phyloP scores from a whole-genome alignment of 2,797 vertebrate genomes.

The Novumbra hubbsi region DNA sequence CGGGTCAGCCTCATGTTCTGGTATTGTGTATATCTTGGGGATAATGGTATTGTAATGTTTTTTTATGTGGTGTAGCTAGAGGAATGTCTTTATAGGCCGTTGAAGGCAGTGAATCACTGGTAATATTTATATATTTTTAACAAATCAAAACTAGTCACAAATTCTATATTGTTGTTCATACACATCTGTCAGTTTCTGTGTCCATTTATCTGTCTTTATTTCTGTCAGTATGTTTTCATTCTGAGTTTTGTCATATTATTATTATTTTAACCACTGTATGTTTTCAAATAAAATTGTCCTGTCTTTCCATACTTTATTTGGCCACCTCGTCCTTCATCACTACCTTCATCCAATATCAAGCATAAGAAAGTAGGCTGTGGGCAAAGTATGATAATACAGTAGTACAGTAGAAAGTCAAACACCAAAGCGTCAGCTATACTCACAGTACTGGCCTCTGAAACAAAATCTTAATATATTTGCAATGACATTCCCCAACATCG shows the following conservation, averaged over 20 bases:
- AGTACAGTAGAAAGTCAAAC: neutral
- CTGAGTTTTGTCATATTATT: neutral
- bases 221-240: neutral
- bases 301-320: conserved; percentile 18
- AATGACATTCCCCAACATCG: neutral
- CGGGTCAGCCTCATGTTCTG: conserved; percentile 51
- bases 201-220: neutral
- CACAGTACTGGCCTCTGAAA: conserved; percentile 9
- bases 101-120: conserved; percentile 29
- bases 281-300: conserved; percentile 13
- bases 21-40: conserved; percentile 31
- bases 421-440: neutral
- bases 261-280: neutral
- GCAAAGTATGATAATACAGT: neutral
- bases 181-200: neutral
- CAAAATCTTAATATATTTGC: conserved; percentile 7
- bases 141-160: neutral
- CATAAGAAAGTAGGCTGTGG: neutral
- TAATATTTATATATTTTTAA: neutral
- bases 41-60: conserved; percentile 41
- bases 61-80: conserved; percentile 42
- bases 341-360: neutral
- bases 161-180: neutral
- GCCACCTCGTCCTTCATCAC: conserved; percentile 34
- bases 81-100: conserved; percentile 23